A percentile compares a stretch with the other conserved stretches of the same genome.
These are phyloP conservation scores for Drosophila ficusphila DNA, from an alignment of 1,140 invertebrate species.

Conservation along the genomic window DNA sequence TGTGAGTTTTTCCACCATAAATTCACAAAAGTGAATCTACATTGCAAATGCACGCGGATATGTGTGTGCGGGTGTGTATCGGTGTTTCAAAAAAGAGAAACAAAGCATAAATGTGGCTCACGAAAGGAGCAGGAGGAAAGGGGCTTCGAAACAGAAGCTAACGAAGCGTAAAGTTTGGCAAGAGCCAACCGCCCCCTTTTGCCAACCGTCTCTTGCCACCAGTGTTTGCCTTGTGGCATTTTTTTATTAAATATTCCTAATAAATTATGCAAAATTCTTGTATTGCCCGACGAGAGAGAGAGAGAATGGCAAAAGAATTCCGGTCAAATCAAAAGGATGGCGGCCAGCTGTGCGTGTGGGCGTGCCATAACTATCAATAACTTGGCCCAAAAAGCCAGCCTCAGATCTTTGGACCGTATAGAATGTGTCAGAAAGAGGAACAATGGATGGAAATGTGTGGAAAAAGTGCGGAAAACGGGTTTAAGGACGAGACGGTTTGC, in stretches of 20 bases:
- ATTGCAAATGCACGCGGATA: slow-evolving; percentile 73
- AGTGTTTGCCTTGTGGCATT: slow-evolving; percentile 76
- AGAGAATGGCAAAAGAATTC: slow-evolving; percentile 13
- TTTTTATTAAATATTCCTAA: slow-evolving; percentile 82
- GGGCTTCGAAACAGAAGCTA: slow-evolving; percentile 60
- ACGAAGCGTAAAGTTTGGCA: slow-evolving; percentile 80
- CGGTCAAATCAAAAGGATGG: slow-evolving; percentile 62
- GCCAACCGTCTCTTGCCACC: not conserved
- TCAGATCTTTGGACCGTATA: not conserved
- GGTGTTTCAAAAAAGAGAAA: slow-evolving; percentile 47
- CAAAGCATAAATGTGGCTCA: slow-evolving; percentile 76
- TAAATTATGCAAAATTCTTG: slow-evolving; percentile 79
- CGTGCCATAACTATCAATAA: slow-evolving; percentile 78
- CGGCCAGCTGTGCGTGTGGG: slow-evolving; percentile 49
- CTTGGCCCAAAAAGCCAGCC: slow-evolving; percentile 56
- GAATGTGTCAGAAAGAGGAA: not conserved
- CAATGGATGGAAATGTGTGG: slow-evolving; percentile 29
- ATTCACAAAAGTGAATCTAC: slow-evolving; percentile 77
- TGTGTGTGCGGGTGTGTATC: slow-evolving; percentile 11
- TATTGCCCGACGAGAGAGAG: slow-evolving; percentile 52
- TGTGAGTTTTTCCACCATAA: slow-evolving; percentile 73
- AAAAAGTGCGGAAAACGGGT: slow-evolving; percentile 18
- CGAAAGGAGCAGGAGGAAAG: slow-evolving; percentile 33
- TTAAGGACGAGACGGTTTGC: slow-evolving; percentile 33
- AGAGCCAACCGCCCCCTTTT: slow-evolving; percentile 45